Percentiles rank a stretch among this genome's conserved stretches.
These are phyloP conservation scores for Trichosurus vulpecula DNA, from an alignment of 2,797 vertebrate genomes.

Conservation along the genomic window DNA sequence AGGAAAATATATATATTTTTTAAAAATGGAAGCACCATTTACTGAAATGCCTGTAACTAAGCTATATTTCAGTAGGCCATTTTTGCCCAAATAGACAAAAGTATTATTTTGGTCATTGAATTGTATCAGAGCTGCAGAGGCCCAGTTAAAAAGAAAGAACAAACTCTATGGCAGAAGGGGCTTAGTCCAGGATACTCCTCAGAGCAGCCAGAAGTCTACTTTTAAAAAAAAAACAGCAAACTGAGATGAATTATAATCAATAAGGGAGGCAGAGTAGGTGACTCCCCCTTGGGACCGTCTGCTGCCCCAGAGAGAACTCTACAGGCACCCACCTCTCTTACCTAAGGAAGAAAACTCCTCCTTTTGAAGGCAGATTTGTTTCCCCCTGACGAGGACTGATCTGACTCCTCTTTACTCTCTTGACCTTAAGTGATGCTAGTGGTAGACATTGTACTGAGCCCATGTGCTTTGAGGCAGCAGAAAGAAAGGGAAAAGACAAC, in stretches of 20 bases:
- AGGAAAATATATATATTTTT: conserved; percentile 69
- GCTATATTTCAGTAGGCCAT: conserved; percentile 89
- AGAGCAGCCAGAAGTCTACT: conserved; percentile 80
- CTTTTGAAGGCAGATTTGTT: conserved; percentile 57
- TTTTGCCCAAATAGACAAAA: conserved; percentile 91
- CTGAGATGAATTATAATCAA: conserved; percentile 78
- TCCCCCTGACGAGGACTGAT: background rate
- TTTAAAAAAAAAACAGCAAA: conserved; percentile 77
- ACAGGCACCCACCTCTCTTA: conserved; percentile 25
- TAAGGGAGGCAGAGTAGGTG: conserved; percentile 67
- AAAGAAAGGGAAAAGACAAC: background rate
- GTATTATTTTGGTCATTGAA: conserved; percentile 89
- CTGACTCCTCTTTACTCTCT: background rate
- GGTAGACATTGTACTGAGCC: background rate
- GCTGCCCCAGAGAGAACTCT: conserved; percentile 45
- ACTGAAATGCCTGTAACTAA: conserved; percentile 87
- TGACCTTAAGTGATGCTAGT: background rate
- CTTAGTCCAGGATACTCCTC: conserved; percentile 84
- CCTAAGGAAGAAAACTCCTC: background rate
- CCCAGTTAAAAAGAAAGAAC: conserved; percentile 81
- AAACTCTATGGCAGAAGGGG: conserved; percentile 85
- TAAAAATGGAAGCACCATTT: conserved; percentile 84
- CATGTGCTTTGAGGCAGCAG: background rate
- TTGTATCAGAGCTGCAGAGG: conserved; percentile 88
- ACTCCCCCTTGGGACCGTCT: conserved; percentile 58